Base-by-base conservation (phyloP, 2,113 vertebrate genomes). In the Polyodon spathula region DNA sequence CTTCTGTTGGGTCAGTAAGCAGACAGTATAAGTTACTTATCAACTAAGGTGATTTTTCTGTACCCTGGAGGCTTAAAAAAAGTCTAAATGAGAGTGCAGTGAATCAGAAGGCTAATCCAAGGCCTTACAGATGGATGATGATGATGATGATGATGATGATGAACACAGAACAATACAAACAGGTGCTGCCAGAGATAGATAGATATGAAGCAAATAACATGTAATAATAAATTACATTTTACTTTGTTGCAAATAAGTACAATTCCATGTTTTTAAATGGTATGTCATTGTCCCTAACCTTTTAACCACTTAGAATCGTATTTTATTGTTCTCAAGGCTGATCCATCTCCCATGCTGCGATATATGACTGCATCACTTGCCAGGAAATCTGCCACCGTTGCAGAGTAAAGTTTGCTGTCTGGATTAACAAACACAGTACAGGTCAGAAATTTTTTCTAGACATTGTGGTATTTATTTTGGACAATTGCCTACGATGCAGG, bases 271-370 rank as follows among this genome's bases (percentile, higher is more conserved):
- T 5, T 63, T 70, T n/a, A n/a, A n/a, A n/a, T n/a, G 43, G 12
- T 44, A n/a, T n/a, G n/a, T n/a, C 7, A 44, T 8, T 7, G 12
- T 44, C 43, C 12, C 43, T 66, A 89, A 99, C 96, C 96, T 96
- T 99, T 99, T 76, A 99, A 90, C 96, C 94, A 99, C 68, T 99
- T 99, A 80, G 96, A 99, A 74, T 99, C 96, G 40, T 99, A 99
- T 82, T 97, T 98, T 77, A 99, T 97, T 67, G 96, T 99, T 73
- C 96, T 89, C 63, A 99, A 81, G 61, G 96, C 95, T 8, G 93
- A 98, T 66, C 95, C 95, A 63, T 97, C 94, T 5, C 96, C 96
- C 94, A 99, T 92, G 73, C 95, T 98, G 70, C 96, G 93, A 74
- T 98, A 98, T 82, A 99, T 99, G 71, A 99, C 95, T n/a, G 95